Evolutionary conservation across 2,888 invertebrate species (phyloP).

Genomic region (Cybosia mesomella): DNA sequence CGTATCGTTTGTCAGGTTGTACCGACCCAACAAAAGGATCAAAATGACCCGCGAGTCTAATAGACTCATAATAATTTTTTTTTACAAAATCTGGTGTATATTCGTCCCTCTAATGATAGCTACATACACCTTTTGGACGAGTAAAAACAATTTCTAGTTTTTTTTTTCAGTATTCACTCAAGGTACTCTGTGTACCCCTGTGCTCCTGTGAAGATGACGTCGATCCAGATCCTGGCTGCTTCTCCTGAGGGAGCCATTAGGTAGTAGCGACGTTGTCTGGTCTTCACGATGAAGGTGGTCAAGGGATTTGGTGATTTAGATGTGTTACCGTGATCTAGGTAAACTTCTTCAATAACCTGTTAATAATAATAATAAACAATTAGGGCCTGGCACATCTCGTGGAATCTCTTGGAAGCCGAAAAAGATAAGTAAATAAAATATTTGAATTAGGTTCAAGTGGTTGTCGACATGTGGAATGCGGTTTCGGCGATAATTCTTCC

Average conservation of each 20-base stretch:
- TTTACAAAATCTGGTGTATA: neutral
- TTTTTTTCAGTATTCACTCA: conserved; percentile 50
- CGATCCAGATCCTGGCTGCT: conserved; percentile 98
- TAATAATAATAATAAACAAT: conserved; percentile 1
- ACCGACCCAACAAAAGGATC: neutral
- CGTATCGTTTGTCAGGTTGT: neutral
- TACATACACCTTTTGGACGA: neutral
- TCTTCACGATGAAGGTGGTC: conserved; percentile 97
- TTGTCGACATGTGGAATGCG: too few species aligned
- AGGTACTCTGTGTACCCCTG: conserved; percentile 91
- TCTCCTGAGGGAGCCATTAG: conserved; percentile 97
- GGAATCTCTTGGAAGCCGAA: too few species aligned
- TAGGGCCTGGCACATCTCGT: neutral
- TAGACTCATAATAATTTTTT: neutral
- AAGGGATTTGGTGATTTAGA: conserved; percentile 96
- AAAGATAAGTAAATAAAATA: too few species aligned
- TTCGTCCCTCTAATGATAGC: neutral
- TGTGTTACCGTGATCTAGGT: conserved; percentile 97
- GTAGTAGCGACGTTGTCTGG: conserved; percentile 95
- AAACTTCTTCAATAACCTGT: conserved; percentile 98
- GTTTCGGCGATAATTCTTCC: too few species aligned
- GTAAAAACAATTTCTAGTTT: conserved; percentile 1
- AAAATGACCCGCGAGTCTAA: conserved; percentile 3
- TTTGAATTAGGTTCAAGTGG: too few species aligned
- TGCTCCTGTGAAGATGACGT: conserved; percentile 97